Conservation (phyloP, 2,888 invertebrate species). For the Tachina lurida region DNA sequence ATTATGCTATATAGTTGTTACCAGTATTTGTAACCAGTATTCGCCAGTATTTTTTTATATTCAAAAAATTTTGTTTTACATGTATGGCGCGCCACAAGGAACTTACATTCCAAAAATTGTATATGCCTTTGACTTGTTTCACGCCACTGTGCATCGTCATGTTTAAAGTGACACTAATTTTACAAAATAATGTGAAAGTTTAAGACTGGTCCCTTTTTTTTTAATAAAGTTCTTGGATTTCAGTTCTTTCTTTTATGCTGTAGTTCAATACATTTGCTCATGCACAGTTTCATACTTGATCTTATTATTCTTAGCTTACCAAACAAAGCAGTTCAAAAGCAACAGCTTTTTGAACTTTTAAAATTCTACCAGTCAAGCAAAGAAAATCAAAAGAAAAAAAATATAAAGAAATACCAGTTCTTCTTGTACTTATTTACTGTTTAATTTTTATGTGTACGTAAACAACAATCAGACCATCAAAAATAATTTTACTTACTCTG, state of each 20-base stretch:
- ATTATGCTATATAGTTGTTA: too few species aligned
- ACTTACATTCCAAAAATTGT: too few species aligned
- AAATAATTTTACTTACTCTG: constrained; percentile 21
- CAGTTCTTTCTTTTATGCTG: not conserved
- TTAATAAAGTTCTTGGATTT: not conserved
- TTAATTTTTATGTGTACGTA: not conserved
- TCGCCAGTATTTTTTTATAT: too few species aligned
- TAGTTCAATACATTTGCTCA: not conserved
- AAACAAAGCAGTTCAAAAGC: constrained; percentile 1
- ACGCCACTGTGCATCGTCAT: not conserved
- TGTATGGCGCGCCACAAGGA: too few species aligned
- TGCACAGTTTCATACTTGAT: constrained; percentile 42
- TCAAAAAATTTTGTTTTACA: too few species aligned
- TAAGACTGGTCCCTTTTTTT: too few species aligned
- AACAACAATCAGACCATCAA: constrained; percentile 55
- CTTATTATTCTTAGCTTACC: constrained; percentile 30
- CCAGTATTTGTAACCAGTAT: too few species aligned
- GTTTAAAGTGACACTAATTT: not conserved
- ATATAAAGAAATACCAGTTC: constrained; percentile 21
- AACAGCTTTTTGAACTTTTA: constrained; percentile 32
- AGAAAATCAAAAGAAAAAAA: not conserved
- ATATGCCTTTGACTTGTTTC: too few species aligned
- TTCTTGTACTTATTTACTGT: constrained; percentile 28
- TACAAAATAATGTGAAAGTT: not conserved
- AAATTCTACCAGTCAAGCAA: constrained; percentile 28